Conservation (phyloP, 2,113 vertebrate species). For the Piliocolobus tephrosceles region DNA sequence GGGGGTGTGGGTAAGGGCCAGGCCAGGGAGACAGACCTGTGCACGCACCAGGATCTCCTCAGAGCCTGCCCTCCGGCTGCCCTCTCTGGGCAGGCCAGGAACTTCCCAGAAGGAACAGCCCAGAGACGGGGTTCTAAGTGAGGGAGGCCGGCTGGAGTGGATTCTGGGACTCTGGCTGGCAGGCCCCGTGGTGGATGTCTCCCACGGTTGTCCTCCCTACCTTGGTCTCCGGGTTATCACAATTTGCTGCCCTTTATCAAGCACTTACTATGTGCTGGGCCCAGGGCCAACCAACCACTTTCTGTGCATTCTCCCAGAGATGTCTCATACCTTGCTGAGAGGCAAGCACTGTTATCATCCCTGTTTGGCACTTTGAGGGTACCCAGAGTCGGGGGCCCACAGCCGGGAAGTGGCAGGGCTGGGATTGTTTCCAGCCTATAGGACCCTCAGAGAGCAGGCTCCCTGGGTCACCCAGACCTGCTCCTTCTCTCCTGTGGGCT, state of each 20-base stretch:
- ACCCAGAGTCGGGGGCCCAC: background rate
- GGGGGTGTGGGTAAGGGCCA: background rate
- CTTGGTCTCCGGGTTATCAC: rapidly evolving
- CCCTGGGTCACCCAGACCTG: background rate
- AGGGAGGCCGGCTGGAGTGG: background rate
- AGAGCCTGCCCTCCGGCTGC: background rate
- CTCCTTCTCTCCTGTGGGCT: background rate
- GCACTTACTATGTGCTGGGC: background rate
- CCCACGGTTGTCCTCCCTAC: background rate
- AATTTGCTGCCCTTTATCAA: background rate
- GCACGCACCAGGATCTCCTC: background rate
- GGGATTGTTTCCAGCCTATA: background rate
- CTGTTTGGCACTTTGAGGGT: background rate
- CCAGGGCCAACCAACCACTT: background rate
- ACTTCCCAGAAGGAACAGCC: background rate
- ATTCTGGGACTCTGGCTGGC: background rate
- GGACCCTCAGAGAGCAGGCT: background rate
- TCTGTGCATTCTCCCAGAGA: background rate
- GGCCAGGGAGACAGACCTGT: background rate
- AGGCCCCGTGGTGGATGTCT: background rate
- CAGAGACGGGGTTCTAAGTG: background rate
- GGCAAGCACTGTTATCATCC: background rate
- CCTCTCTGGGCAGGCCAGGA: background rate
- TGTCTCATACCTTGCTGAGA: background rate
- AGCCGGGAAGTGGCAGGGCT: background rate